Base-by-base conservation (phyloP, 2,888 invertebrate species). In the Antitype chi region DNA sequence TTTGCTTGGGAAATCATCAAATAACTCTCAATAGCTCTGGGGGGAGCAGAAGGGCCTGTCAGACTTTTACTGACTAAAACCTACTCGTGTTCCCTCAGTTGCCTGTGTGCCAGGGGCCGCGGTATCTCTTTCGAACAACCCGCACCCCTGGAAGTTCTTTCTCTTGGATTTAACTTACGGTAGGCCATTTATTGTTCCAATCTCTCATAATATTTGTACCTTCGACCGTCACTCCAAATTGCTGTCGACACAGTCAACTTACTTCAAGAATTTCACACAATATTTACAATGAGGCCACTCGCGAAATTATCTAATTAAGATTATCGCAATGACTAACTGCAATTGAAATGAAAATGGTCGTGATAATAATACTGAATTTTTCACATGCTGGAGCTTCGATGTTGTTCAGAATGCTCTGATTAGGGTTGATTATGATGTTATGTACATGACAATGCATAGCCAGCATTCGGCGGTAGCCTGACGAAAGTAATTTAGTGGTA, bases 401-500 rank as follows among this genome's bases (percentile, higher is more conserved):
- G 28, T 57, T 70, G 47, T 20, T 71, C 55, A 55, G 71, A 63
- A 75, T 76, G 49, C 38, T 82, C 68, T 76, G 71, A 79, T 77
- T 80, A 80, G 76, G 76, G 77, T 82, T 85, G 75, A 85, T 79
- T 74, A 82, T 75, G 82, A 78, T 78, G 76, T 68, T 80, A 71
- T 78, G 81, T 78, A 80, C 78, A 85, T 81, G 84, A 80, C 81
- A 85, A 80, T 82, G 73, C 76, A 73, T 82, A 82, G 82, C 83
- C 83, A 78, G 82, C 85, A 85, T 87, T 88, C 82, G 89, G 82
- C 88, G 85, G 89, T 90, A 89, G 88, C 89, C 87, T 90, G 91
- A 90, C 92, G 90, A 93, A 93, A 94, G 93, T 94, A 94, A 95
- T 94, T 68, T 91, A 92, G 86, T 90, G 87, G 77, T 94, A 94